phyloP scores from a whole-genome alignment of 2,888 invertebrate species.

The Seladonia tumulorum region DNA sequence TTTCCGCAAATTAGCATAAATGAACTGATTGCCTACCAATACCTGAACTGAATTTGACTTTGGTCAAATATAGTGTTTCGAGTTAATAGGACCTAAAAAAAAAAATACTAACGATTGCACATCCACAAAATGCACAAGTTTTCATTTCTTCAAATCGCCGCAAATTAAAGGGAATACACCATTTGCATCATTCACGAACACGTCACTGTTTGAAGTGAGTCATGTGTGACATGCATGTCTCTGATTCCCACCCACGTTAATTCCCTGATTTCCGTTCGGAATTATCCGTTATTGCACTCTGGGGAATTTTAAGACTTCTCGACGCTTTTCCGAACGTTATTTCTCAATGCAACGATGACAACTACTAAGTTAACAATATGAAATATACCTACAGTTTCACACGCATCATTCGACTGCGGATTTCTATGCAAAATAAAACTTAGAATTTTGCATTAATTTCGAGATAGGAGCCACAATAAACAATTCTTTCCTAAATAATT shows the following conservation, averaged over 20 bases:
- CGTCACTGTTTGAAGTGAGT: slow-evolving; percentile 14
- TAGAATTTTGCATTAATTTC: background rate
- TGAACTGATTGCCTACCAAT: background rate
- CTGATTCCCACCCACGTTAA: slow-evolving; percentile 12
- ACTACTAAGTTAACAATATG: background rate
- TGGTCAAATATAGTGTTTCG: background rate
- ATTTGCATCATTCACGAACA: background rate
- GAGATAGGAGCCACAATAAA: background rate
- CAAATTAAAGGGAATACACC: background rate
- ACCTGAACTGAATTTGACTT: background rate
- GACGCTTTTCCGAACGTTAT: background rate
- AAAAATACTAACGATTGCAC: background rate
- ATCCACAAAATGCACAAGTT: background rate
- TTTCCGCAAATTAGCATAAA: background rate
- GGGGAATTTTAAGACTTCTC: background rate
- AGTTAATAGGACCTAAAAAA: background rate
- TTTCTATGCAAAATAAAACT: background rate
- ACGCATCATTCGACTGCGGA: too few relatives aligned
- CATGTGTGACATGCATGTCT: background rate
- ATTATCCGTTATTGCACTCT: background rate
- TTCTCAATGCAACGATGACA: background rate
- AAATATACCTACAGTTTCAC: background rate
- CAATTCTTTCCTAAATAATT: too few relatives aligned
- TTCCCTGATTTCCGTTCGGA: background rate
- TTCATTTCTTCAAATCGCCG: background rate